Percentiles rank a stretch among this genome's conserved stretches.
Conservation (phyloP, 2,888 invertebrate species). For the Acanthoscelides obtectus region DNA sequence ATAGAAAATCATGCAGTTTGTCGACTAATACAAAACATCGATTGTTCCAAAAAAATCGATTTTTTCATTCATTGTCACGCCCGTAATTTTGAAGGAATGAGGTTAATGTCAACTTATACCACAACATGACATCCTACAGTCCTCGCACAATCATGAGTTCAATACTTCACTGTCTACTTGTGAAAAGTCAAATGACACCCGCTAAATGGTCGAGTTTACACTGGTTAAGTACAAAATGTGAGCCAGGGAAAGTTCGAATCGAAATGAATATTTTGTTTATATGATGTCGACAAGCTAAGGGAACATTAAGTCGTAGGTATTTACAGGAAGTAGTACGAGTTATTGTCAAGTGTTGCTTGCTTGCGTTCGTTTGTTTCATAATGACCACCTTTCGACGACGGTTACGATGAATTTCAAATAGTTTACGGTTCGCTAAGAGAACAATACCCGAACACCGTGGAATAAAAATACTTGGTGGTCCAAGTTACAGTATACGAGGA, state of each 20-base stretch:
- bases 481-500: too few relatives aligned
- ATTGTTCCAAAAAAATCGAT: too few relatives aligned
- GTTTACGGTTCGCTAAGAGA: not conserved
- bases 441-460: not conserved
- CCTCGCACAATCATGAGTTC: too few relatives aligned
- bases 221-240: not conserved
- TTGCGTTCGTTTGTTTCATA: not conserved
- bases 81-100: too few relatives aligned
- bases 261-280: not conserved
- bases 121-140: too few relatives aligned
- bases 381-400: not conserved
- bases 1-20: too few relatives aligned
- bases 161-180: too few relatives aligned
- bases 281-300: not conserved
- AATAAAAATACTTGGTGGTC: not conserved
- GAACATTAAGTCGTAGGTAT: not conserved
- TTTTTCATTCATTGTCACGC: too few relatives aligned
- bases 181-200: too few relatives aligned
- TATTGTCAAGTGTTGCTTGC: conserved; percentile 3
- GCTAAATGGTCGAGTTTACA: too few relatives aligned
- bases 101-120: too few relatives aligned
- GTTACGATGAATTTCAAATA: not conserved
- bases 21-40: too few relatives aligned
- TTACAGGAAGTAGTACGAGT: conserved; percentile 4
- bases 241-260: not conserved